A percentile compares a stretch with the other conserved stretches of the same genome.
Evolutionary conservation across 1,140 invertebrate genomes (phyloP).

Genomic region (Heliconius nattereri): DNA sequence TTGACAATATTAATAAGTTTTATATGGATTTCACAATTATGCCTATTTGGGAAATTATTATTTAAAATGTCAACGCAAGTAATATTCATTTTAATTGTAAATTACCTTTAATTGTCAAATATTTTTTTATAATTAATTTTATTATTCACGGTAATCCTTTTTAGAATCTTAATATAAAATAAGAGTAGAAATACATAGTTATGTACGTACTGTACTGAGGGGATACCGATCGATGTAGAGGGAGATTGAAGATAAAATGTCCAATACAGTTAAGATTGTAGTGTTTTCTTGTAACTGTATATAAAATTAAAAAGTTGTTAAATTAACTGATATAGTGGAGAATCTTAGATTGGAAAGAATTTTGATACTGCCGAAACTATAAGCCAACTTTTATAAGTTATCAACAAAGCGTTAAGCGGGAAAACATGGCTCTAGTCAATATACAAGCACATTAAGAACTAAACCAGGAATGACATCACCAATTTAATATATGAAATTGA

Average conservation of each 20-base stretch:
- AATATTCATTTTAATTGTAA: background rate
- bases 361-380: background rate
- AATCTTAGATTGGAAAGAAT: no score
- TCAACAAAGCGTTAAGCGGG: conserved; percentile 41
- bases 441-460: conserved; percentile 36
- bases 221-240: no score
- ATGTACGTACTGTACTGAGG: no score
- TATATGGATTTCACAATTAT: conserved; percentile 37
- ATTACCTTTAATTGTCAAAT: background rate
- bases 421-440: conserved; percentile 64
- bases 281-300: no score
- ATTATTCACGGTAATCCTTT: no score
- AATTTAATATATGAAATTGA: conserved; percentile 56
- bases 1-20: conserved; percentile 44
- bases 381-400: background rate
- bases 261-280: background rate
- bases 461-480: conserved; percentile 65
- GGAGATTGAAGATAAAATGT: no score
- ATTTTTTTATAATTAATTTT: no score
- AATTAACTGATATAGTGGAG: no score
- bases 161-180: no score
- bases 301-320: no score
- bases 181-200: no score
- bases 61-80: background rate
- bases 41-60: conserved; percentile 13